phyloP scores from a whole-genome alignment of 2,888 invertebrate genomes.

The Epistrophella euchroma region DNA sequence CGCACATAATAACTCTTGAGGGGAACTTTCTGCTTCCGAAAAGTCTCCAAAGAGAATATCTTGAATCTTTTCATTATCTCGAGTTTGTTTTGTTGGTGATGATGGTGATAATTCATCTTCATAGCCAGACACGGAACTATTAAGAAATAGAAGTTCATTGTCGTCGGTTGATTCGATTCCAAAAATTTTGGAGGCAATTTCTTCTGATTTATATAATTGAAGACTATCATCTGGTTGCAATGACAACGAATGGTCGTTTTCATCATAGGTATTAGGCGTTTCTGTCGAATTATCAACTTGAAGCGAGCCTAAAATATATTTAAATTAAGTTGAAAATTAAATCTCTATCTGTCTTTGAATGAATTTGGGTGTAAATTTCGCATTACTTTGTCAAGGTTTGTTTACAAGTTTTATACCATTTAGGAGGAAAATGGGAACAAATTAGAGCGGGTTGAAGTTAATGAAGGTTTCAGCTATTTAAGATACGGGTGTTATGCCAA shows the following conservation, averaged over 20 bases:
- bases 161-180: slow-evolving; percentile 66
- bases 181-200: slow-evolving; percentile 51
- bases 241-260: slow-evolving; percentile 46
- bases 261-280: slow-evolving; percentile 30
- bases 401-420: neutral
- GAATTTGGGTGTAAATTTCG: slow-evolving; percentile 32
- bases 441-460: no score
- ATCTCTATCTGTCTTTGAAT: neutral
- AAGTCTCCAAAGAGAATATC: slow-evolving; percentile 80
- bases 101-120: slow-evolving; percentile 78
- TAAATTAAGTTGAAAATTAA: neutral
- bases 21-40: slow-evolving; percentile 75
- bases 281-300: slow-evolving; percentile 34
- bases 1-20: slow-evolving; percentile 73
- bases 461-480: no score
- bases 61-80: slow-evolving; percentile 31
- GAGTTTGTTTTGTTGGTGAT: slow-evolving; percentile 5
- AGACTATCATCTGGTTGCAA: slow-evolving; percentile 34
- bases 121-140: slow-evolving; percentile 80
- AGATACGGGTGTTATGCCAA: no score
- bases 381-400: neutral
- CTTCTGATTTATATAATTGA: slow-evolving; percentile 49
- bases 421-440: no score
- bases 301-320: slow-evolving; percentile 50
- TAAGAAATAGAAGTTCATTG: slow-evolving; percentile 80